phyloP scores from a whole-genome alignment of 1,140 invertebrate species.

The Bombus difficillimus region DNA sequence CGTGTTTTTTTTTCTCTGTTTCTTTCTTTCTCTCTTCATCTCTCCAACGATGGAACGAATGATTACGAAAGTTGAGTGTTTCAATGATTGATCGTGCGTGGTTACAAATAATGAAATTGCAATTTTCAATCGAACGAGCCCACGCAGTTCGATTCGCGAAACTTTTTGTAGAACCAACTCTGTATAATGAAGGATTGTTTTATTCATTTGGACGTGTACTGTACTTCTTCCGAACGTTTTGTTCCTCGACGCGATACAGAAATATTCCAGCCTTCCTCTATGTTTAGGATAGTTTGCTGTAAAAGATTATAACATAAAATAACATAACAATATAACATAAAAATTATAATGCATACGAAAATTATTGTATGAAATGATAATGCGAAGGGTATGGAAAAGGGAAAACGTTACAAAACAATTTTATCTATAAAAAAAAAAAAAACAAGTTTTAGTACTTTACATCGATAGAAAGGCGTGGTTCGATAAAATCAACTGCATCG shows the following conservation, averaged over 20 bases:
- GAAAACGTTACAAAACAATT: too few relatives aligned
- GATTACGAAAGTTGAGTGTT: neutral
- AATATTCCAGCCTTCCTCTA: neutral
- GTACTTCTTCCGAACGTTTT: neutral
- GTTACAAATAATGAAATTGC: conserved; percentile 9
- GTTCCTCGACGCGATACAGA: neutral
- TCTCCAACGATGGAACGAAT: neutral
- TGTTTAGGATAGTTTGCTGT: neutral
- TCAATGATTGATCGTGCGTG: neutral
- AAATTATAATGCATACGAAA: too few relatives aligned
- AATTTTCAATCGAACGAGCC: neutral
- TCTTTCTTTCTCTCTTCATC: neutral
- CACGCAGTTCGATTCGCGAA: neutral
- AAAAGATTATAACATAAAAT: too few relatives aligned
- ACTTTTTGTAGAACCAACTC: neutral
- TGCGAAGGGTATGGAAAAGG: neutral
- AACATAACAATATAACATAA: too few relatives aligned
- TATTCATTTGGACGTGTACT: neutral
- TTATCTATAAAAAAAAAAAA: too few relatives aligned
- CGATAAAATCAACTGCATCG: too few relatives aligned
- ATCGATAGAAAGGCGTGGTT: too few relatives aligned
- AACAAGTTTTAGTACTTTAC: too few relatives aligned
- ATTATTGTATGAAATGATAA: too few relatives aligned
- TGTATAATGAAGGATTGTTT: neutral
- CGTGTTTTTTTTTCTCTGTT: neutral